Conservation (phyloP, 2,113 vertebrate species). For the Limanda limanda region DNA sequence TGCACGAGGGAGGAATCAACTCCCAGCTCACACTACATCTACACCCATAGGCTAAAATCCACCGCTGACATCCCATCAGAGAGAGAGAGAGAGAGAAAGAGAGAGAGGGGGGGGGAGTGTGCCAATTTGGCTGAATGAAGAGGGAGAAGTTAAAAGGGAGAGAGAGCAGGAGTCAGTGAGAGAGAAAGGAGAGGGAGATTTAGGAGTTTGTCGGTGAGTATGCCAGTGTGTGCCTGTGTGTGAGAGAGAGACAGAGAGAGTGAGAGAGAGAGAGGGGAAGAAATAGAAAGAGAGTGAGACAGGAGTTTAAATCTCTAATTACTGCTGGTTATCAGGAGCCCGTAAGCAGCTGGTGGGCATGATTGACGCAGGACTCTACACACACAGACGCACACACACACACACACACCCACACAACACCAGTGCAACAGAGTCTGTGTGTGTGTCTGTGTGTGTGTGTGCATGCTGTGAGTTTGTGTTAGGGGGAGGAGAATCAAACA, state of each 20-base stretch:
- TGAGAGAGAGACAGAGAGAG: not conserved
- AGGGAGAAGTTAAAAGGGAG: conserved; percentile 48
- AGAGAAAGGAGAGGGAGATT: conserved; percentile 37
- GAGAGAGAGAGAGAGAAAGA: conserved; percentile 19
- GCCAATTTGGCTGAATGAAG: conserved; percentile 55
- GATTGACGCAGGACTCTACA: conserved; percentile 56
- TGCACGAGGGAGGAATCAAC: conserved; percentile 37
- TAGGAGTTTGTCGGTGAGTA: conserved; percentile 21
- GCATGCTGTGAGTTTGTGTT: conserved; percentile 13
- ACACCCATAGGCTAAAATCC: conserved; percentile 72
- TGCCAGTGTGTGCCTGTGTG: not conserved
- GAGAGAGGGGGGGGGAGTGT: conserved; percentile 38
- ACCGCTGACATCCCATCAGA: conserved; percentile 73
- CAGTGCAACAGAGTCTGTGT: too few species aligned
- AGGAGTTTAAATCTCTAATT: conserved; percentile 68
- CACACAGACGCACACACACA: too few species aligned
- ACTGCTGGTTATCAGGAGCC: conserved; percentile 67
- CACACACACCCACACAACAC: too few species aligned
- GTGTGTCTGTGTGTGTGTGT: conserved; percentile 14
- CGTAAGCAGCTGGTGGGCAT: conserved; percentile 67
- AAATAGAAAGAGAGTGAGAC: not conserved
- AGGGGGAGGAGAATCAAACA: conserved; percentile 25
- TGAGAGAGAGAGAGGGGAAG: not conserved
- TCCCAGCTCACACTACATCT: conserved; percentile 55
- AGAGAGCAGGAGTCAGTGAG: conserved; percentile 36